Evolutionary conservation across 1,140 invertebrate species (phyloP), one percentile per base, ranked within the genome.

Genomic region (Euglossa dilemma): DNA sequence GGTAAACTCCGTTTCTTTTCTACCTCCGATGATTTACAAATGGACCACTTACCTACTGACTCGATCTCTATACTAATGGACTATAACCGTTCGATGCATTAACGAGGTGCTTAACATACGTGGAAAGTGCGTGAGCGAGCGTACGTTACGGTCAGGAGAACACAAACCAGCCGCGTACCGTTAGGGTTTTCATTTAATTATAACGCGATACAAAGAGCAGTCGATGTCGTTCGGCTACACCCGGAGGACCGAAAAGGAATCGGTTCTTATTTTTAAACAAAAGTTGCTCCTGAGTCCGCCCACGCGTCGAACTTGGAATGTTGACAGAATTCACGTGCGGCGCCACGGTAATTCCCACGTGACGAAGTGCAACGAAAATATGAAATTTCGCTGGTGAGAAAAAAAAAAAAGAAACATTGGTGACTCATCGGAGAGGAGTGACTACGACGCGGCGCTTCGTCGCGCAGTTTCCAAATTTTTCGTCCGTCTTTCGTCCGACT

Each of bases 291-390:
- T 23, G 28, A 28, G 4, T 2, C 45, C 76, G 2, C 52, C 52
- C 54, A 84, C 82, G 76, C 52, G 12, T 25, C 12, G 2, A 16
- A 28, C 9, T 79, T 36, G 66, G 28, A 71, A 36, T 36, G n/a
- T 14, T 50, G 73, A 76, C 63, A 69, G 25, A 56, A 71, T 64
- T 80, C 82, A 80, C 59, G 76, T 83, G 81, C 25, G 66, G 67
- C 57, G 57, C 67, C 67, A 36, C 36, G 50, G 23, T 79, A 43
- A 63, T 79, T 72, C 36, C 36, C 76, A 79, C 81, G 75, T 83
- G 74, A 70, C 45, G 2, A 36, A 69, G 36, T 66, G 16, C 52
- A 47, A 45, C 6, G 36, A n/a, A 64, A 74, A 18, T 23, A 47
- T 28, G 16, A 25, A 57, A 47, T 45, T 6, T 64, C 45, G 7